Evolutionary conservation across 1,140 invertebrate genomes (phyloP).

Genomic region (Paraescarpia echinospica): DNA sequence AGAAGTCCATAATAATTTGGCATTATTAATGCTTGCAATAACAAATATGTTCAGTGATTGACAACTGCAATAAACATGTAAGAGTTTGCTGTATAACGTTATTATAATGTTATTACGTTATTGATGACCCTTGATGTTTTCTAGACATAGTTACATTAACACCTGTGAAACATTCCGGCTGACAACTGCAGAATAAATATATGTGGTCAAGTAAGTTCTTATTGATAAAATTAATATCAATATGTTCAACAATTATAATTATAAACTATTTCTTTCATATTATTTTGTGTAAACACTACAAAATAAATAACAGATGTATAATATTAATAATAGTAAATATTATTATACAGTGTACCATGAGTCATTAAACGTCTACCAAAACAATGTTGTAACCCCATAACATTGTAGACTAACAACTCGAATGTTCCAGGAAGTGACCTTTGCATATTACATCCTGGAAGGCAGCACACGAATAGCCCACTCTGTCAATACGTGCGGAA

Average conservation of each 20-base stretch:
- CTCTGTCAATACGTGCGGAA: not conserved
- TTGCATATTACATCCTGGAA: not conserved
- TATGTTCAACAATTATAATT: not conserved
- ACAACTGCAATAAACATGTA: too few relatives aligned
- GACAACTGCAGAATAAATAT: too few relatives aligned
- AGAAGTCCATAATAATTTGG: too few relatives aligned
- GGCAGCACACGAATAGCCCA: not conserved
- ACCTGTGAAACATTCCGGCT: too few relatives aligned
- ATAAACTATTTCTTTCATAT: not conserved
- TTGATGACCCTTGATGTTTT: too few relatives aligned
- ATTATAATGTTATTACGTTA: too few relatives aligned
- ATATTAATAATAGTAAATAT: not conserved
- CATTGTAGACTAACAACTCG: not conserved
- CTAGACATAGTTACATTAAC: too few relatives aligned
- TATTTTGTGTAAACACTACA: not conserved
- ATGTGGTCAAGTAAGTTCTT: too few relatives aligned
- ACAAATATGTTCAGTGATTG: too few relatives aligned
- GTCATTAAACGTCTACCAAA: not conserved
- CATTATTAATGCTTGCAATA: too few relatives aligned
- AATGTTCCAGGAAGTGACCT: not conserved
- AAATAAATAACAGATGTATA: not conserved
- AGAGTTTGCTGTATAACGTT: too few relatives aligned
- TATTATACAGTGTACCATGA: not conserved
- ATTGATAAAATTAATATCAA: not conserved
- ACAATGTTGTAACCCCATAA: not conserved